Percentiles rank a stretch among this genome's conserved stretches.
phyloP scores from a whole-genome alignment of 2,888 invertebrate species.

The Eupithecia pulchellata region DNA sequence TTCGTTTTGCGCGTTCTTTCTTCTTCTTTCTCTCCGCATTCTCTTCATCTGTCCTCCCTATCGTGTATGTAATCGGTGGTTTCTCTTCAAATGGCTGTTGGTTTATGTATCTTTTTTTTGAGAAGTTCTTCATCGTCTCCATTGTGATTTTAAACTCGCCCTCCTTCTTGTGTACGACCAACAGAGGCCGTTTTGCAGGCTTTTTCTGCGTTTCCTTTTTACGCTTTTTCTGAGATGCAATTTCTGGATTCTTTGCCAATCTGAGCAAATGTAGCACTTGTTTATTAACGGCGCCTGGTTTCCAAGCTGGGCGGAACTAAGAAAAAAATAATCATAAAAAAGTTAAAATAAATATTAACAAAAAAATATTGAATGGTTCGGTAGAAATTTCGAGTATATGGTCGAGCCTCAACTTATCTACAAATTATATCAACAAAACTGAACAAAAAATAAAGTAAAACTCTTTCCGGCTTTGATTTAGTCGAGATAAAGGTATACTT shows the following conservation, averaged over 20 bases:
- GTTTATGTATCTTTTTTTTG: constrained; percentile 66
- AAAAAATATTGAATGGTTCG: neutral
- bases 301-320: constrained; percentile 78
- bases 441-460: neutral
- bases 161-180: constrained; percentile 73
- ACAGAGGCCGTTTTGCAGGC: constrained; percentile 70
- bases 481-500: neutral
- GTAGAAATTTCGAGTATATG: neutral
- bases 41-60: constrained; percentile 78
- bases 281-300: constrained; percentile 77
- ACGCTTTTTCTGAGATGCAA: constrained; percentile 64
- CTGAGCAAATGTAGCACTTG: constrained; percentile 70
- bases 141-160: constrained; percentile 77
- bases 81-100: constrained; percentile 79
- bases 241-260: constrained; percentile 71
- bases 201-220: constrained; percentile 64
- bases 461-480: neutral
- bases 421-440: neutral
- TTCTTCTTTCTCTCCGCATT: constrained; percentile 68
- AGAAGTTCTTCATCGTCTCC: constrained; percentile 76
- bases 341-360: constrained; percentile 29
- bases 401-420: neutral
- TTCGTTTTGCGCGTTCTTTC: constrained; percentile 68
- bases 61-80: constrained; percentile 68
- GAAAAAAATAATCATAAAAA: constrained; percentile 58